These are phyloP conservation scores for Odontesthes bonariensis DNA, from an alignment of 2,113 vertebrate genomes.

Conservation along the genomic window DNA sequence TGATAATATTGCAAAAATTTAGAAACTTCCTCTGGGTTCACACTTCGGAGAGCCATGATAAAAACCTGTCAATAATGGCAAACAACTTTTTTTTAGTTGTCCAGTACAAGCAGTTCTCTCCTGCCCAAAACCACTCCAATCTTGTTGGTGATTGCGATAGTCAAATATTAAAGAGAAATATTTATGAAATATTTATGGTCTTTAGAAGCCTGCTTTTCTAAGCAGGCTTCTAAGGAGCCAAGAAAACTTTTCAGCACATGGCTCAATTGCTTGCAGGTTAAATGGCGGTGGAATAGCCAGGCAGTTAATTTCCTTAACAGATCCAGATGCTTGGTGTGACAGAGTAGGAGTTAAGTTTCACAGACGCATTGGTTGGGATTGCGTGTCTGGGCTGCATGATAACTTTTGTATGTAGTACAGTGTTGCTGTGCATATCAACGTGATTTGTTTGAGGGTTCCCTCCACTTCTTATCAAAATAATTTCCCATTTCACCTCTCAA, in stretches of 20 bases:
- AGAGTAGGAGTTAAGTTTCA: conserved; percentile 60
- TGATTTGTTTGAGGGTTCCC: background rate
- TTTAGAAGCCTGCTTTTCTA: too few relatives aligned
- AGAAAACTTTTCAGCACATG: conserved; percentile 79
- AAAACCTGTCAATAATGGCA: too few relatives aligned
- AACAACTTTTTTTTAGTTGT: background rate
- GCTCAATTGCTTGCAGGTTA: conserved; percentile 79
- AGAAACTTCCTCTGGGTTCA: background rate
- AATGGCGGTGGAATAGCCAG: conserved; percentile 69
- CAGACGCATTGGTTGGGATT: conserved; percentile 45
- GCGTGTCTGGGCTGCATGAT: conserved; percentile 25
- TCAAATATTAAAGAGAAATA: background rate
- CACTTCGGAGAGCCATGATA: background rate
- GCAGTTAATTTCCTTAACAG: conserved; percentile 71
- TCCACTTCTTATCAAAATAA: background rate
- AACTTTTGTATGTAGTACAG: conserved; percentile 12
- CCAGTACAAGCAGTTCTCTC: background rate
- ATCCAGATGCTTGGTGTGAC: conserved; percentile 80
- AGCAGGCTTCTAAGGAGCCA: conserved; percentile 55
- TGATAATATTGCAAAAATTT: background rate
- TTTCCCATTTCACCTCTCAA: background rate
- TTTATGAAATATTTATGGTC: too few relatives aligned
- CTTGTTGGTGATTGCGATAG: background rate
- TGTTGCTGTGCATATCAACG: background rate
- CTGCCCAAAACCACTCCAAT: background rate